Evolutionary conservation across 2,113 vertebrate species (phyloP), one percentile per base, ranked within the genome.

Genomic region (Galeopterus variegatus): DNA sequence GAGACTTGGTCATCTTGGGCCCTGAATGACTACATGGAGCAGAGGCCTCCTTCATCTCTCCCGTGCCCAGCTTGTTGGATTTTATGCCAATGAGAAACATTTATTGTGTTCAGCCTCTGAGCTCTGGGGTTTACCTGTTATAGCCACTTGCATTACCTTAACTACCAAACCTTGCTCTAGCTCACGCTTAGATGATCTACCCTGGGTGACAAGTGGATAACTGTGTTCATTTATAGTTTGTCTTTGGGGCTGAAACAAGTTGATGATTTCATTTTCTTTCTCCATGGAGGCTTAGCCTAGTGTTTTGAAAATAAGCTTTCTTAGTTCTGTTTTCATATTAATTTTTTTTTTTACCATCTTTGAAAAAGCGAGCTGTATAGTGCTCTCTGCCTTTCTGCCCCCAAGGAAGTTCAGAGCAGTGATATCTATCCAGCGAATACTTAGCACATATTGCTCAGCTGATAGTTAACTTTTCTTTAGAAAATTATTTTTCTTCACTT

Each of bases 271-370:
- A 93, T 92, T 88, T 92, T 70, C 54, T 67, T 52, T 92, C 90
- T 75, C 73, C 45, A 60, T 36, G 28, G 93, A 95, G 36, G n/a
- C 26, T 62, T 58, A 11, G 6, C 60, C 26, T 88, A 14, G 21
- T 70, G 64, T 89, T 95, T 84, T 75, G 50, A 94, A 95, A 94
- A 92, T 31, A 89, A 70, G 65, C 21, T 36, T 92, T 85, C 70
- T 95, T 54, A 26, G 82, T 54, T 75, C 60, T 83, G 21, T 88
- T 88, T 93, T 82, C 89, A 85, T 77, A 96, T 95, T 50, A 17
- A 69, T 67, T 75, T 81, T 50, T 94, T 88, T 81, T 90, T 84
- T 95, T 28, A 85, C 7, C 14, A 2, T 36, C 72, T 41, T 33
- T 91, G 58, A 73, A 77, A 94, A 80, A 87, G 45, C 80, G 89